A percentile compares a stretch with the other conserved stretches of the same genome.
phyloP scores from a whole-genome alignment of 2,888 invertebrate genomes.

The Pseudoips prasinana region DNA sequence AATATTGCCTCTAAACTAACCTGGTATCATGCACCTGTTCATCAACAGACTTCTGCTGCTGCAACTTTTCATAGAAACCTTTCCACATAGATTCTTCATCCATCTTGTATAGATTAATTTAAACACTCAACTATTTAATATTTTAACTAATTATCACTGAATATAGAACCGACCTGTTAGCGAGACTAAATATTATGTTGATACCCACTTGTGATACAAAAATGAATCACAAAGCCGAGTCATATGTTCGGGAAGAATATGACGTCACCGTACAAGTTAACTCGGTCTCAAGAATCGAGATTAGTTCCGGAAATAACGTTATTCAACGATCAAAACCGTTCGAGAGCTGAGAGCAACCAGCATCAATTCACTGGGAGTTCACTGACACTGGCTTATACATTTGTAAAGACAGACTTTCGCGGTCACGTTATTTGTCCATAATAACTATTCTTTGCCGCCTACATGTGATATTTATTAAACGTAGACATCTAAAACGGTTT shows the following conservation, averaged over 20 bases:
- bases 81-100: constrained; percentile 91
- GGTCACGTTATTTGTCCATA: constrained; percentile 5
- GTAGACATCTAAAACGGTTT: constrained; percentile 37
- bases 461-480: constrained; percentile 18
- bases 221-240: constrained; percentile 67
- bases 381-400: constrained; percentile 41
- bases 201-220: constrained; percentile 40
- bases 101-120: constrained; percentile 47
- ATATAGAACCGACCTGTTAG: constrained; percentile 9
- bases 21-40: constrained; percentile 85
- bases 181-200: constrained; percentile 41
- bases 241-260: constrained; percentile 57
- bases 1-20: constrained; percentile 63
- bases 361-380: constrained; percentile 40
- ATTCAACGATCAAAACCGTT: no score
- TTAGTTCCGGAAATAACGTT: constrained; percentile 46
- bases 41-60: constrained; percentile 83
- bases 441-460: constrained; percentile 13
- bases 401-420: constrained; percentile 9
- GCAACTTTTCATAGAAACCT: constrained; percentile 86
- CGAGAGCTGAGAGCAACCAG: constrained; percentile 29
- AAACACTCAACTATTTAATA: constrained; percentile 1
- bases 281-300: constrained; percentile 41
- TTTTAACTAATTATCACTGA: not conserved
- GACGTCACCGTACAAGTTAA: constrained; percentile 63